These are phyloP conservation scores for Oscheius sp. DNA, from an alignment of 2,888 invertebrate genomes.

Conservation along the genomic window DNA sequence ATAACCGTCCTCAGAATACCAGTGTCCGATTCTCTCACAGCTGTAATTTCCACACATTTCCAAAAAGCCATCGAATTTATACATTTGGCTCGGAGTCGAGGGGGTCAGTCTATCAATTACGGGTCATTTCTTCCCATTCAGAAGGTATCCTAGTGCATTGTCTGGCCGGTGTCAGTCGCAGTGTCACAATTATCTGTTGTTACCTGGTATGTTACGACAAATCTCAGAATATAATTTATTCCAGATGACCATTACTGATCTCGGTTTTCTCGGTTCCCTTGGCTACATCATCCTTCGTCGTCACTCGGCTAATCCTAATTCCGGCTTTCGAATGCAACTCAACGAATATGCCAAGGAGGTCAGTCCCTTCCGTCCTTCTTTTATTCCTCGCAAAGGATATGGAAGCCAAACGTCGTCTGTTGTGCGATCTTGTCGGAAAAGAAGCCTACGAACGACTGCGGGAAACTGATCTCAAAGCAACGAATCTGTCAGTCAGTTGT, in stretches of 20 bases:
- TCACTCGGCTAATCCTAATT: slow-evolving; percentile 61
- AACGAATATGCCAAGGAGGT: slow-evolving; percentile 57
- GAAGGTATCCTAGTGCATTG: slow-evolving; percentile 69
- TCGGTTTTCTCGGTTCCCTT: slow-evolving; percentile 51
- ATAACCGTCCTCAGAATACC: slow-evolving; percentile 35
- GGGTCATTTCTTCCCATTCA: slow-evolving; percentile 28
- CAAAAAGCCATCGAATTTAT: slow-evolving; percentile 54
- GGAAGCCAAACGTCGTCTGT: not conserved
- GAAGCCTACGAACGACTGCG: slow-evolving; percentile 8
- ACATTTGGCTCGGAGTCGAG: slow-evolving; percentile 47
- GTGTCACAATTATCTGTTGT: slow-evolving; percentile 62
- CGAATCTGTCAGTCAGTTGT: not conserved
- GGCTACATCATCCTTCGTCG: slow-evolving; percentile 44
- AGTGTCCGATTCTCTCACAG: slow-evolving; percentile 36
- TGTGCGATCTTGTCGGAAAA: not conserved
- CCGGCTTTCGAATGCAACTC: slow-evolving; percentile 69
- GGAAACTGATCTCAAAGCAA: not conserved
- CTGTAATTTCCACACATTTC: slow-evolving; percentile 50
- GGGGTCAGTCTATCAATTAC: slow-evolving; percentile 30
- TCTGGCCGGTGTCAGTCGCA: slow-evolving; percentile 65
- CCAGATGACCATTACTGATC: slow-evolving; percentile 58
- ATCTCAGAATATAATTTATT: too few species aligned
- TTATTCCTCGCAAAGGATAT: not conserved
- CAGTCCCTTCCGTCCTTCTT: not conserved
- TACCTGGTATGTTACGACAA: too few species aligned